A percentile compares a stretch with the other conserved stretches of the same genome.
These are phyloP conservation scores for Sycophila sp. DNA, from an alignment of 1,140 invertebrate genomes.

Conservation along the genomic window DNA sequence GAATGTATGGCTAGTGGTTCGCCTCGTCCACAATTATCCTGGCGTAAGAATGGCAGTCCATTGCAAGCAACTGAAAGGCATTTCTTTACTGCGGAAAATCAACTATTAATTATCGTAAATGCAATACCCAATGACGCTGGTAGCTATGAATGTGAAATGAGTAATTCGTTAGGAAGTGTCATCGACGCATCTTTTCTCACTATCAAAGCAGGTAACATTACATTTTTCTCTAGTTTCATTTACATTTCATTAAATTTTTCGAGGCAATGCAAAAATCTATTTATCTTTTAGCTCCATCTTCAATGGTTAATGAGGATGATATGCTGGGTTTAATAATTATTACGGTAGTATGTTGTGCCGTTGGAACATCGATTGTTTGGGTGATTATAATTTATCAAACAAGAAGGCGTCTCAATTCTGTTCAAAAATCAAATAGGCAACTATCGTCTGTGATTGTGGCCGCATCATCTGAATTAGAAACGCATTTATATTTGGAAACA, in stretches of 20 bases:
- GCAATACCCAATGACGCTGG: constrained; percentile 82
- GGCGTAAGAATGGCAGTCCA: constrained; percentile 86
- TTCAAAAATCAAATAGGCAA: constrained; percentile 41
- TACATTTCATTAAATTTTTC: constrained; percentile 24
- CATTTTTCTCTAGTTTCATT: not conserved
- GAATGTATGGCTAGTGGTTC: constrained; percentile 89
- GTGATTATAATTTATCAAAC: constrained; percentile 92
- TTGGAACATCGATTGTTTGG: constrained; percentile 90
- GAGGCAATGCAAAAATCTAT: constrained; percentile 39
- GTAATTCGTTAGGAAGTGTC: constrained; percentile 81
- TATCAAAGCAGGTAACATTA: constrained; percentile 68
- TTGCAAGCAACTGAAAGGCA: constrained; percentile 77
- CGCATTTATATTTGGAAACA: constrained; percentile 60
- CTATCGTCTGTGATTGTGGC: constrained; percentile 32
- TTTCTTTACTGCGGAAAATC: constrained; percentile 86
- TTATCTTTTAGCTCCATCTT: constrained; percentile 54
- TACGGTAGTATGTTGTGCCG: constrained; percentile 88
- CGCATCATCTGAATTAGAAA: constrained; percentile 50
- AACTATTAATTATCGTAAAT: constrained; percentile 87
- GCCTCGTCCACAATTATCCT: constrained; percentile 87
- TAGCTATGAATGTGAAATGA: constrained; percentile 88
- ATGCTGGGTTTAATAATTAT: constrained; percentile 89
- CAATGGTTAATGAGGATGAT: constrained; percentile 69
- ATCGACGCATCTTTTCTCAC: constrained; percentile 67
- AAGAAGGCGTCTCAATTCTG: constrained; percentile 69